phyloP scores from a whole-genome alignment of 2,888 invertebrate genomes.

The Tromatobia lineatoria region DNA sequence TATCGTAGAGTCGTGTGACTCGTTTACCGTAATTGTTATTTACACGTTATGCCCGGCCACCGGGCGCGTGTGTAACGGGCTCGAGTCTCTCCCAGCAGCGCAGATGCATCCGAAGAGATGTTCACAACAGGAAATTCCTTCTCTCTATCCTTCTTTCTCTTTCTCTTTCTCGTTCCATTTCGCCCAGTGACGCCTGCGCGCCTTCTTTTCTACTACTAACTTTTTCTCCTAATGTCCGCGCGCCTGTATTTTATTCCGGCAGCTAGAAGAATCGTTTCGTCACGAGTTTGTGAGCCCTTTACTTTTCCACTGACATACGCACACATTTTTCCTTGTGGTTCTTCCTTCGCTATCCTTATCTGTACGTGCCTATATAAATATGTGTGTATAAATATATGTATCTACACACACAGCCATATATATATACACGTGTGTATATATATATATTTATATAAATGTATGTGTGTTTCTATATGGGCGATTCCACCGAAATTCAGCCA shows the following conservation, averaged over 20 bases:
- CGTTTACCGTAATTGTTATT: conserved; percentile 69
- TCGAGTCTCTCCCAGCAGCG: conserved; percentile 60
- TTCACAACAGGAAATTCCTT: conserved; percentile 84
- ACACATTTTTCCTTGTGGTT: conserved; percentile 25
- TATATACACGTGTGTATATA: too few species aligned
- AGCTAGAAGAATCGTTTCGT: conserved; percentile 4
- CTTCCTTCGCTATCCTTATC: conserved; percentile 38
- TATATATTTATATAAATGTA: too few species aligned
- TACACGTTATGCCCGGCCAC: conserved; percentile 58
- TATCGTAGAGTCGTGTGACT: conserved; percentile 37
- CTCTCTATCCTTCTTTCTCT: conserved; percentile 71
- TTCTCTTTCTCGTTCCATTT: conserved; percentile 56
- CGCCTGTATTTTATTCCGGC: conserved; percentile 22
- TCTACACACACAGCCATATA: too few species aligned
- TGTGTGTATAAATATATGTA: too few species aligned
- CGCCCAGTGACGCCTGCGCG: conserved; percentile 42
- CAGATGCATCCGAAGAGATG: conserved; percentile 83
- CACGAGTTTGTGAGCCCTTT: conserved; percentile 49
- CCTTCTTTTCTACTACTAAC: conserved; percentile 40
- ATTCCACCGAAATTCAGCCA: too few species aligned
- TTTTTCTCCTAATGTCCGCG: conserved; percentile 15
- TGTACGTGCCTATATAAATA: not conserved
- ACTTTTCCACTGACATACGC: not conserved
- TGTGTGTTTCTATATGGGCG: too few species aligned
- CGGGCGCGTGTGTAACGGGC: conserved; percentile 63